Evolutionary conservation across 2,888 invertebrate species (phyloP), one percentile per base, ranked within the genome.

Genomic region (Ormyrus labotus): DNA sequence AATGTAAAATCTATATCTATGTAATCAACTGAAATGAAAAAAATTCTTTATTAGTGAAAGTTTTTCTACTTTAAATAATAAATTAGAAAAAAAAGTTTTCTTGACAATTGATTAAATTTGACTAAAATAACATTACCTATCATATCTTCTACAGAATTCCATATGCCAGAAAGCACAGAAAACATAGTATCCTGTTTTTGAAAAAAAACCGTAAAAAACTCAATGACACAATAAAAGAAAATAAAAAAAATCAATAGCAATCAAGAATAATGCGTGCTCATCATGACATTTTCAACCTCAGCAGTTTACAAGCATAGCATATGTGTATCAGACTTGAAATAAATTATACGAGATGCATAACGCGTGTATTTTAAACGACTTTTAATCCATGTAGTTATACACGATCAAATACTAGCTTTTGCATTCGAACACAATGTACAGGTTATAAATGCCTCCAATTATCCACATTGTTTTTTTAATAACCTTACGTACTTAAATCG

Each of bases 1-100:
- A 96, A 90, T 78, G 96, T 95, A 90, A 96, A 96, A 88, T 96
- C 96, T 84, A 96, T 93, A 91, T 96, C 96, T 19, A 96, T 95
- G 89, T 96, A 95, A 84, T 95, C 93, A 89, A 95, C 96, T 96
- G 92, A 60, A 93, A 34, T 34, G 34, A 34, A 34, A 34, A 34
- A 34, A 34, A 34, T 34, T 34, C 34, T 34, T 34, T 34, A 4
- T 34, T 34, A 34, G 34, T 34, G 4, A 34, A 34, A 34, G 4
- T 34, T 34, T 34, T 34, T 34, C 34, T 34, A 34, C 34, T 34
- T 34, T 34, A 34, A 34, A 34, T 34, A 34, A 34, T 34, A 34
- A 34, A 34, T 34, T 34, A 34, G 34, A 34, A 34, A 34, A 34
- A 34, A 34, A 34, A 34, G 4, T 34, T 2, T 34, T 34, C 4